Evolutionary conservation across 2,797 vertebrate species (phyloP).

Genomic region (Mastacembelus armatus): DNA sequence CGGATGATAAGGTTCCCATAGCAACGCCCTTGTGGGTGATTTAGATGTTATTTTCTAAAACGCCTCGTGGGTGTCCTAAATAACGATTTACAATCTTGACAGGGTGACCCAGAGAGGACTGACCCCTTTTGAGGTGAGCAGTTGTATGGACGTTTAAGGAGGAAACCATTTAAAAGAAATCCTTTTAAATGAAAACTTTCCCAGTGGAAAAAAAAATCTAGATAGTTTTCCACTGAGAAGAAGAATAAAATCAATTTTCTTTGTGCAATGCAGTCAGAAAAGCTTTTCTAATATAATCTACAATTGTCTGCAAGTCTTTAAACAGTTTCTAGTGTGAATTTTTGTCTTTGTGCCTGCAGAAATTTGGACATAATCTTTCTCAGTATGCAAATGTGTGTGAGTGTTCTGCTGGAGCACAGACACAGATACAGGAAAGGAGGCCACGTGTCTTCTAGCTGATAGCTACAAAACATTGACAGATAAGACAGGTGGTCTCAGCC

Average conservation of each 20-base stretch:
- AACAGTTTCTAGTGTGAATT: not conserved
- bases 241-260: not conserved
- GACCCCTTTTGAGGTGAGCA: constrained; percentile 22
- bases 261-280: constrained; percentile 4
- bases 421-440: constrained; percentile 9
- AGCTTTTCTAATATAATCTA: not conserved
- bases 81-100: constrained; percentile 48
- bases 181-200: too few relatives aligned
- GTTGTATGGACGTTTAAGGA: too few relatives aligned
- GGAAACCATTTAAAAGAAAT: too few relatives aligned
- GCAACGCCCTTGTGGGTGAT: constrained; percentile 31
- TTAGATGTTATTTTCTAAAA: constrained; percentile 54
- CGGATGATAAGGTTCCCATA: constrained; percentile 51
- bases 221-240: not conserved
- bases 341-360: constrained; percentile 1
- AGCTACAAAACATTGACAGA: constrained; percentile 46
- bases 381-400: not conserved
- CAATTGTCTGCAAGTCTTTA: not conserved
- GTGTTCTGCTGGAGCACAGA: not conserved
- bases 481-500: constrained; percentile 30
- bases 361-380: not conserved
- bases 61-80: constrained; percentile 18
- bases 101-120: constrained; percentile 13
- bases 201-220: too few relatives aligned
- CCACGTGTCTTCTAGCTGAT: constrained; percentile 50